Evolutionary conservation across 2,888 invertebrate species (phyloP).

Genomic region (Drosophila neonasuta): DNA sequence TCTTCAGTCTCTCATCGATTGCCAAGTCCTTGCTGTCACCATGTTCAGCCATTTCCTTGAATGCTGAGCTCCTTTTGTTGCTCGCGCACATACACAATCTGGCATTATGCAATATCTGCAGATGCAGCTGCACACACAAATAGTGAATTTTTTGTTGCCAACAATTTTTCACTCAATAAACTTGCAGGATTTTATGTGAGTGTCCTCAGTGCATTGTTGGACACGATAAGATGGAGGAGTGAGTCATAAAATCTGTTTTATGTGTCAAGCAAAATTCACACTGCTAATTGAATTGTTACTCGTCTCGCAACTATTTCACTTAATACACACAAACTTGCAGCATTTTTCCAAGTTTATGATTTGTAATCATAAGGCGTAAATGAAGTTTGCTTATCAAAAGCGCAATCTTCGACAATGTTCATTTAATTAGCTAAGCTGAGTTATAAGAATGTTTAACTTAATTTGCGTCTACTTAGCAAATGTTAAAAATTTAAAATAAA

Average conservation of each 20-base stretch:
- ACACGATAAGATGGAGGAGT: slow-evolving; percentile 26
- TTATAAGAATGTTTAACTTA: not conserved
- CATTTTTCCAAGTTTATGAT: slow-evolving; percentile 8
- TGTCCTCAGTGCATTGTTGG: slow-evolving; percentile 16
- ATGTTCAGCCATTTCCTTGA: slow-evolving; percentile 4
- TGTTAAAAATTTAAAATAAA: not conserved
- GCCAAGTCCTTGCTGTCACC: slow-evolving; percentile 6
- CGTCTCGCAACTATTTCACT: not conserved
- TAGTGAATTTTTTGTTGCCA: slow-evolving; percentile 44
- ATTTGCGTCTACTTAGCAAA: not conserved
- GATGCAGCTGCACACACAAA: slow-evolving; percentile 29
- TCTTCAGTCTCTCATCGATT: not conserved
- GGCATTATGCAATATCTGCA: slow-evolving; percentile 17
- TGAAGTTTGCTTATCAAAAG: not conserved
- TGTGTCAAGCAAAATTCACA: slow-evolving; percentile 40
- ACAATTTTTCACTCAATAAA: slow-evolving; percentile 64
- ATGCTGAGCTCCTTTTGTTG: not conserved
- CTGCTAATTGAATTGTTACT: slow-evolving; percentile 62
- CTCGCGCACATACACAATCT: not conserved
- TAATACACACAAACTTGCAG: slow-evolving; percentile 1
- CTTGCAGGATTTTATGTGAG: slow-evolving; percentile 45
- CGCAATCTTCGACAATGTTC: not conserved
- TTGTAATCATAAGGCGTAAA: not conserved
- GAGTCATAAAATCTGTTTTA: slow-evolving; percentile 60
- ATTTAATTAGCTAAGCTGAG: not conserved